Evolutionary conservation across 2,888 invertebrate genomes (phyloP).

Genomic region (Drosophila kambysellisi): DNA sequence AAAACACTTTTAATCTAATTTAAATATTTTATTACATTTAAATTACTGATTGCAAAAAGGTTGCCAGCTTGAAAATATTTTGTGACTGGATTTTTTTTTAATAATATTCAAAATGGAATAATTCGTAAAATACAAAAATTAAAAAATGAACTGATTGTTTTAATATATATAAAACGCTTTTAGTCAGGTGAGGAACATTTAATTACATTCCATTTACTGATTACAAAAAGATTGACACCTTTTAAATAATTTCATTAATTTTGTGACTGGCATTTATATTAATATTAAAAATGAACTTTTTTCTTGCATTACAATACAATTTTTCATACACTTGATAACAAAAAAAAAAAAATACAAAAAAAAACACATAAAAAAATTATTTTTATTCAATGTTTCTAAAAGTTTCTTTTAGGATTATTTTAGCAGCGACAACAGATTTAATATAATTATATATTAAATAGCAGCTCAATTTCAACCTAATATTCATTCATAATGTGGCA

Average conservation of each 20-base stretch:
- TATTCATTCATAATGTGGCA: background rate
- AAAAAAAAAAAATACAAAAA: background rate
- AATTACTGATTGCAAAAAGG: background rate
- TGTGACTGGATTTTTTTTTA: background rate
- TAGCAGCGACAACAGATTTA: background rate
- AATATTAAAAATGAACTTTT: background rate
- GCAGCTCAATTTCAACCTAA: background rate
- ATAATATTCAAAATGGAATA: background rate
- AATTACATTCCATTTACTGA: background rate
- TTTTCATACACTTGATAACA: background rate
- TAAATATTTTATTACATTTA: background rate
- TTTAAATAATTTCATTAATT: background rate
- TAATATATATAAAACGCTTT: background rate
- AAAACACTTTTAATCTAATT: background rate
- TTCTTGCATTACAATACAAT: background rate
- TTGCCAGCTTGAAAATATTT: background rate
- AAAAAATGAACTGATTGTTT: background rate
- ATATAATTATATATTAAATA: background rate
- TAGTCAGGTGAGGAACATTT: background rate
- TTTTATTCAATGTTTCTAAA: background rate
- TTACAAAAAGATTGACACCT: background rate
- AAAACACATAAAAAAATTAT: background rate
- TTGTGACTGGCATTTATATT: background rate
- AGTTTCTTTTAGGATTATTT: background rate
- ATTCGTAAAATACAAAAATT: background rate